Base-by-base conservation (phyloP, 2,113 vertebrate genomes). In the Mola mola region DNA sequence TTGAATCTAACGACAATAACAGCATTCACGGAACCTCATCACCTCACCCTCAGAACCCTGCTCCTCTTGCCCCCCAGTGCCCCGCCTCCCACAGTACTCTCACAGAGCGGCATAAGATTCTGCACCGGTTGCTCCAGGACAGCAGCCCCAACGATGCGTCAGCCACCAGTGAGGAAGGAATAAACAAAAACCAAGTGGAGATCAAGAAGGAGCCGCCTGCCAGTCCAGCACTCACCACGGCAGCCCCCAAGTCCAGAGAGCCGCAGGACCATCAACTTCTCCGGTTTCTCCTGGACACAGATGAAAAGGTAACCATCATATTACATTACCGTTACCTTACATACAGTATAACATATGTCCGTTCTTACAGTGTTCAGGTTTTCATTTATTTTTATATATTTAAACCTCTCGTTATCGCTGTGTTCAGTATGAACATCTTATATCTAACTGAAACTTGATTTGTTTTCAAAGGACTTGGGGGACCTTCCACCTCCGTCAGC, bases 241-340 rank as follows among this genome's bases (percentile, higher is more conserved):
- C 67, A 5, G 36, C 82, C 0, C 83, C 84, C 5, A 83, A 89
- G 57, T 62, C 81, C 59, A 95, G 93, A 61, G 94, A 95, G 2
- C 94, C 90, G 15, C 97, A 96, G 84, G 96, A 98, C 79, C 96
- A 98, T 58, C 95, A 97, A 86, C 90, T 98, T 31, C 94, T 98
- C 2, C 93, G 96, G 2, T 96, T 96, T 68, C 93, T 98, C 16
- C 92, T 98, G 51, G 96, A 98, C 63, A 96, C 96, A 34, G 96
- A 98, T 0, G 96, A 98, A 81, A 92, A 93, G 83, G 88, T 90
- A 58, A 78, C 5, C 2, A 2, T 9, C 28, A 9, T 29, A 29
- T n/a, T n/a, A n/a, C n/a, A n/a, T n/a, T n/a, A 29, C 28, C 1
- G 28, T 43, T 10, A n/a, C n/a, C n/a, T n/a, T n/a, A n/a, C n/a